Evolutionary conservation across 2,113 vertebrate genomes (phyloP).

Genomic region (Spermophilus dauricus): DNA sequence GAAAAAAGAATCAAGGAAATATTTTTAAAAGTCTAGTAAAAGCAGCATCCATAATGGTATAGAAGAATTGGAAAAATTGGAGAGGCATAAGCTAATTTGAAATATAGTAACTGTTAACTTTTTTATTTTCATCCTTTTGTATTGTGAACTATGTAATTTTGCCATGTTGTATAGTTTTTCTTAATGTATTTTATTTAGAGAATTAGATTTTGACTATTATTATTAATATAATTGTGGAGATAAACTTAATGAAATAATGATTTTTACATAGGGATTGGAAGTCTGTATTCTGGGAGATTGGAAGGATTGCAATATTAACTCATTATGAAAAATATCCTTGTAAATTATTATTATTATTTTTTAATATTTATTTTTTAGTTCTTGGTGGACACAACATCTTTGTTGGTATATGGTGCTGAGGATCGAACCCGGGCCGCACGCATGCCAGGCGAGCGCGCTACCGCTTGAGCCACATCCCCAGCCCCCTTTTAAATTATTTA

Average conservation of each 20-base stretch:
- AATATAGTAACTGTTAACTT: slow-evolving; percentile 37
- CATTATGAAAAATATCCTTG: not conserved
- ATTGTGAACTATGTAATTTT: not conserved
- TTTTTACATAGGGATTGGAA: not conserved
- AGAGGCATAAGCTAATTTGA: not conserved
- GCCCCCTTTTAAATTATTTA: slow-evolving; percentile 13
- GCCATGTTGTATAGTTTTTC: not conserved
- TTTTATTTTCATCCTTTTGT: not conserved
- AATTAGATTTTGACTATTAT: not conserved
- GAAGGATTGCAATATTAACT: not conserved
- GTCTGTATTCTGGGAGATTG: not conserved
- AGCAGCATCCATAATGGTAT: not conserved
- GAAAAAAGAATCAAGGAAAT: slow-evolving; percentile 19
- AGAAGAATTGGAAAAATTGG: not conserved
- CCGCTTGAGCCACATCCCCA: no score
- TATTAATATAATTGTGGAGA: slow-evolving; percentile 2
- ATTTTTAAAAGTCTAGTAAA: not conserved
- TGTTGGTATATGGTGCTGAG: no score
- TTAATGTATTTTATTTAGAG: not conserved
- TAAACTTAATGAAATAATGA: not conserved
- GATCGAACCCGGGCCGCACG: no score
- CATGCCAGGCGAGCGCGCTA: no score
- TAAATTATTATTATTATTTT: no score
- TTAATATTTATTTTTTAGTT: no score
- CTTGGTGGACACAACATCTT: no score